Evolutionary conservation across 2,888 invertebrate species (phyloP), one percentile per base, ranked within the genome.

Genomic region (Agrotis segetum): DNA sequence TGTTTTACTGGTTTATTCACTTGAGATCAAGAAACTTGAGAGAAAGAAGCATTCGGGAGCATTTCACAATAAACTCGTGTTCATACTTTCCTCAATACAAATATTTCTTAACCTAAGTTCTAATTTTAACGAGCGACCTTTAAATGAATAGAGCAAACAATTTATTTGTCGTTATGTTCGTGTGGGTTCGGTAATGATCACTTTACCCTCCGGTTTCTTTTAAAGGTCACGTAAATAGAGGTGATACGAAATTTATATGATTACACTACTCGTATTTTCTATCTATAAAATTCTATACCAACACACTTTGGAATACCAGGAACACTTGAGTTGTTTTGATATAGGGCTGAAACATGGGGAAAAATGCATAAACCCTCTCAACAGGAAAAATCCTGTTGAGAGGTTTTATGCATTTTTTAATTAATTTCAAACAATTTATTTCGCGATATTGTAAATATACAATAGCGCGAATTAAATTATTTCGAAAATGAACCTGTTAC

Each of bases 151-250:
- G 21, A 44, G 21, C 21, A 44, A 53, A 72, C 53, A 55, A 55
- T 72, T 79, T 60, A 56, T 60, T 24, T 55, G 46, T 79, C 74
- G n/a, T 79, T 55, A 79, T 13, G 17, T 50, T 55, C 19, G 9
- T 34, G 21, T 71, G 14, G 7, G 53, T 21, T 17, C 46, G 46
- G 46, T 74, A 55, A 79, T 55, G 60, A 55, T 55, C 17, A 21
- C 17, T 79, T 24, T 19, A 79, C 59, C 24, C 21, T 44, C 40
- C 24, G 47, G 24, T 6, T 67, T 47, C 19, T 21, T 40, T 13
- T n/a, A 34, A 71, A 53, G 47, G 59, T 49, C 47, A 71, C n/a
- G 40, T 47, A 19, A 71, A 52, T 58, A 77, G 46, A n/a, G 5
- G n/a, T 56, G 34, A n/a, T 67, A 68, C 19, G 46, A 40, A 24